These are phyloP conservation scores for Mugil cephalus DNA, from an alignment of 2,113 vertebrate genomes.

Conservation along the genomic window DNA sequence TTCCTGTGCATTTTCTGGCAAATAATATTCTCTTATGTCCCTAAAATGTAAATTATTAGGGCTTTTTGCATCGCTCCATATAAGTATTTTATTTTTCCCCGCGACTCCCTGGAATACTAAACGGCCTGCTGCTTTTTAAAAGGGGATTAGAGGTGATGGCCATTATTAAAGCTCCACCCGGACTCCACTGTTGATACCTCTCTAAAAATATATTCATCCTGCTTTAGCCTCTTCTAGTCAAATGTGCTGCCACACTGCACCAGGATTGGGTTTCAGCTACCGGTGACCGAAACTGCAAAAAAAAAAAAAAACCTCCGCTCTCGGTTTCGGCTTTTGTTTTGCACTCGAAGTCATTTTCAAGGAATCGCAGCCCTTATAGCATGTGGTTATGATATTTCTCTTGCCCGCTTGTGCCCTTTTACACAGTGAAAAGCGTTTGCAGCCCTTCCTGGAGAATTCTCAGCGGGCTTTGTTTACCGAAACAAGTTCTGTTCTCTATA, in stretches of 20 bases:
- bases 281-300: no score
- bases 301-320: neutral
- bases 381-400: neutral
- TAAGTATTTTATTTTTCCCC: neutral
- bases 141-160: slow-evolving; percentile 35
- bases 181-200: slow-evolving; percentile 18
- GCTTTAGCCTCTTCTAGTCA: neutral
- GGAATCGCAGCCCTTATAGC: neutral
- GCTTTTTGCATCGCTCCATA: neutral
- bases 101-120: neutral
- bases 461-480: slow-evolving; percentile 27
- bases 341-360: neutral
- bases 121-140: slow-evolving; percentile 34
- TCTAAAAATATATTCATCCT: slow-evolving; percentile 22
- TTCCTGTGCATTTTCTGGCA: no score
- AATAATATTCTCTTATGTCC: no score
- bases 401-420: neutral
- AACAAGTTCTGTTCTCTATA: slow-evolving; percentile 20
- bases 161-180: slow-evolving; percentile 21
- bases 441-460: slow-evolving; percentile 8
- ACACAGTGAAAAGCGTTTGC: neutral
- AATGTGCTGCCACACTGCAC: no score
- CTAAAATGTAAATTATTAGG: neutral
- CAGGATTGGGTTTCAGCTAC: no score
- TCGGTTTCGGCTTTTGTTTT: neutral